phyloP scores from a whole-genome alignment of 1,140 invertebrate species.

The Tribolium madens region DNA sequence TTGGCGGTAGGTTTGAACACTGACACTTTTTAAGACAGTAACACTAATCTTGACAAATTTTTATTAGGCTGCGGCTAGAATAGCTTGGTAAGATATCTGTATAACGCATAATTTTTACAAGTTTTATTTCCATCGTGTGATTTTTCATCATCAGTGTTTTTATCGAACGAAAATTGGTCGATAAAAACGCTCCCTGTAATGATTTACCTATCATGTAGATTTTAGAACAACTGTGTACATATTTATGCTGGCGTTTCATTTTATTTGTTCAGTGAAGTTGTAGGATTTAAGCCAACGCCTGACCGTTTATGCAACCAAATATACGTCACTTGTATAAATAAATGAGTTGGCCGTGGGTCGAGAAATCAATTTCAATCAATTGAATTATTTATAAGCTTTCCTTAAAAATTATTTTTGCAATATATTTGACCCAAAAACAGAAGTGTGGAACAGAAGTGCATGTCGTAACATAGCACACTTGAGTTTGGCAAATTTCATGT shows the following conservation, averaged over 20 bases:
- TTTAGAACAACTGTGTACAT: slow-evolving; percentile 19
- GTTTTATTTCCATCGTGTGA: slow-evolving; percentile 30
- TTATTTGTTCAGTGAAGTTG: slow-evolving; percentile 20
- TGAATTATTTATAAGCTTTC: no score
- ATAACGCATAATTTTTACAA: slow-evolving; percentile 42
- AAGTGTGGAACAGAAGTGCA: no score
- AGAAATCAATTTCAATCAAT: no score
- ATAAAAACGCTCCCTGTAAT: background rate
- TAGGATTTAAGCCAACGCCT: no score
- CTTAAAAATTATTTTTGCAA: no score
- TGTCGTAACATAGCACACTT: background rate
- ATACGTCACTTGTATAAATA: no score
- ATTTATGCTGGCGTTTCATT: slow-evolving; percentile 16
- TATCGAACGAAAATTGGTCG: background rate
- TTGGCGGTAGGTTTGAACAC: slow-evolving; percentile 8
- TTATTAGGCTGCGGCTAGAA: slow-evolving; percentile 65
- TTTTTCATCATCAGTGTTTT: background rate
- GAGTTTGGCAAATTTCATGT: background rate
- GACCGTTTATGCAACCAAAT: no score
- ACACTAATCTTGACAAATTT: slow-evolving; percentile 63
- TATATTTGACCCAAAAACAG: no score
- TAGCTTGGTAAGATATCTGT: slow-evolving; percentile 66
- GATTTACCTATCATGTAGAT: slow-evolving; percentile 36
- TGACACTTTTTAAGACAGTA: slow-evolving; percentile 33
- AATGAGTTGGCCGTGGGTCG: no score